A percentile compares a stretch with the other conserved stretches of the same genome.
Conservation (phyloP, 2,888 invertebrate genomes). For the Caenorhabditis angaria region DNA sequence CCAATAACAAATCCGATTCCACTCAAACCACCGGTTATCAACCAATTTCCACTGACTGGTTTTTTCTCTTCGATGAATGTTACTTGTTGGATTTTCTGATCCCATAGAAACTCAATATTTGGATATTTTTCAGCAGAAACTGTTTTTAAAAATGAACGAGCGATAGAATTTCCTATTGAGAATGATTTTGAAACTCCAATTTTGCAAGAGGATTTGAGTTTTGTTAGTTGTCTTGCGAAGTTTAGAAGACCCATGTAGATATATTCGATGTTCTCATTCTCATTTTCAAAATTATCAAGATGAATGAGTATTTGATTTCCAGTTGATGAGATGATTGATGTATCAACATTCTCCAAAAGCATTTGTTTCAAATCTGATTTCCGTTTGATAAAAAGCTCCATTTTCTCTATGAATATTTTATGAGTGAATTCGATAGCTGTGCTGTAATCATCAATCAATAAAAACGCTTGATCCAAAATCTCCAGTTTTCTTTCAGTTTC, state of each 20-base stretch:
- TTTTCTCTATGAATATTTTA: too few species aligned
- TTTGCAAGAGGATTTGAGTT: constrained; percentile 17
- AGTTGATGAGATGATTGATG: neutral
- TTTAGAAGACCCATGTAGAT: constrained; percentile 33
- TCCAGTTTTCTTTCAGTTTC: neutral
- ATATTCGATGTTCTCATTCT: constrained; percentile 13
- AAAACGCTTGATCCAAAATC: neutral
- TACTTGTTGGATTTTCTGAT: constrained; percentile 44
- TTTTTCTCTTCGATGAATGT: constrained; percentile 11
- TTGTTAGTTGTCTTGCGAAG: constrained; percentile 17
- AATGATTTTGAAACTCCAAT: constrained; percentile 23
- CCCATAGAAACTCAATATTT: constrained; percentile 41
- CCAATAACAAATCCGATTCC: constrained; percentile 66
- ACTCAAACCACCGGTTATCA: constrained; percentile 66
- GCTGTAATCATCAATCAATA: neutral
- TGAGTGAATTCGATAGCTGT: too few species aligned
- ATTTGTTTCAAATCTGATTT: constrained; percentile 19
- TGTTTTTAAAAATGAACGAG: constrained; percentile 52
- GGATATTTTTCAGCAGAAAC: constrained; percentile 50
- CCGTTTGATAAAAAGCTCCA: too few species aligned
- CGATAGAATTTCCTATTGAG: constrained; percentile 28
- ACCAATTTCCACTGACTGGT: constrained; percentile 43
- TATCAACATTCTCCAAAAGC: neutral
- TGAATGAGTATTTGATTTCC: constrained; percentile 11
- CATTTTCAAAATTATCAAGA: constrained; percentile 8